phyloP scores from a whole-genome alignment of 2,888 invertebrate genomes.

The Craniophora ligustri region DNA sequence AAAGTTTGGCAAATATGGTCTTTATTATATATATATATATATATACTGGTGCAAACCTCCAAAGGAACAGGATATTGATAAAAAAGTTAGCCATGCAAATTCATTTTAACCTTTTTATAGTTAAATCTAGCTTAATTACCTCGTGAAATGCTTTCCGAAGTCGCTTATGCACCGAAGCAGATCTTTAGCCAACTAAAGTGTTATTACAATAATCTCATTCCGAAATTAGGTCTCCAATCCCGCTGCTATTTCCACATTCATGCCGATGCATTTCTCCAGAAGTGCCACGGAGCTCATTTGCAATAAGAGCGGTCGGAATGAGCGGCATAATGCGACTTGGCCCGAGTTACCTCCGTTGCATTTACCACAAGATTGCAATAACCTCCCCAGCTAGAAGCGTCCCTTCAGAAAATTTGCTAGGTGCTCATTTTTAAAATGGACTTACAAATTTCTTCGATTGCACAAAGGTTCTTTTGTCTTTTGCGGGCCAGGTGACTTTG shows the following conservation, averaged over 20 bases:
- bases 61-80: too few relatives aligned
- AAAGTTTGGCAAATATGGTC: too few relatives aligned
- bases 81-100: too few relatives aligned
- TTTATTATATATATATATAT: too few relatives aligned
- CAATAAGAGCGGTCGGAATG: conserved; percentile 74
- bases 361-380: conserved; percentile 64
- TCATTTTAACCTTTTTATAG: too few relatives aligned
- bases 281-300: conserved; percentile 72
- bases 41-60: too few relatives aligned
- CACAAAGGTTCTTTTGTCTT: conserved; percentile 40
- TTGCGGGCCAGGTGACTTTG: not conserved
- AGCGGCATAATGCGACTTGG: conserved; percentile 71
- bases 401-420: conserved; percentile 58
- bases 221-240: conserved; percentile 62
- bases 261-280: conserved; percentile 52
- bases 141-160: not conserved
- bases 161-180: not conserved
- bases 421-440: conserved; percentile 50
- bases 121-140: not conserved
- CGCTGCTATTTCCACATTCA: conserved; percentile 50
- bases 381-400: conserved; percentile 53
- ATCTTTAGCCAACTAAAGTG: conserved; percentile 25
- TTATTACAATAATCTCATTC: conserved; percentile 58
- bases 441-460: conserved; percentile 51
- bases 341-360: conserved; percentile 60